These are phyloP conservation scores for Acronicta aceris DNA, from an alignment of 2,888 invertebrate species.

Conservation along the genomic window DNA sequence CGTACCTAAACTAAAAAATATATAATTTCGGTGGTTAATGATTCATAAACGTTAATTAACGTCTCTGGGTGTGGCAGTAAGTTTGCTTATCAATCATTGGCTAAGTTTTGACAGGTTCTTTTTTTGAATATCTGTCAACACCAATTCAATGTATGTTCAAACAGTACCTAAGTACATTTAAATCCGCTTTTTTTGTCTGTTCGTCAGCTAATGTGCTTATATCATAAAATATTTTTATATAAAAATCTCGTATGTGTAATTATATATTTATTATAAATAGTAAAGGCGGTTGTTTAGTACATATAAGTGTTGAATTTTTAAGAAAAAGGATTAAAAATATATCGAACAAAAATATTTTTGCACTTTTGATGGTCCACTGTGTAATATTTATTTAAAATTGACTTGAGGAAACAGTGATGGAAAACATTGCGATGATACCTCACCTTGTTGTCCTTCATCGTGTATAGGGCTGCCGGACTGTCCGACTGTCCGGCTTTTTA, in stretches of 20 bases:
- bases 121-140: too few species aligned
- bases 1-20: too few species aligned
- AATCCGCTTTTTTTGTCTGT: conserved; percentile 4
- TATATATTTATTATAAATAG: conserved; percentile 21
- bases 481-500: too few species aligned
- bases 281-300: conserved; percentile 37
- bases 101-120: not conserved
- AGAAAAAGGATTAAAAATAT: conserved; percentile 40
- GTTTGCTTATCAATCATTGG: not conserved
- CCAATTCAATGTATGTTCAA: not conserved
- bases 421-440: too few species aligned
- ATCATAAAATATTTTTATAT: conserved; percentile 32
- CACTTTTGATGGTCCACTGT: conserved; percentile 34
- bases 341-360: conserved; percentile 51
- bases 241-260: conserved; percentile 19
- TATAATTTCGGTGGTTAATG: not conserved
- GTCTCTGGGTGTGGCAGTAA: not conserved
- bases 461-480: too few species aligned
- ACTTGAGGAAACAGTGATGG: too few species aligned
- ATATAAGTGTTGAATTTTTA: conserved; percentile 57
- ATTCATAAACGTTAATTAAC: not conserved
- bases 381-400: conserved; percentile 25
- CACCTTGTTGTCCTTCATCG: too few species aligned
- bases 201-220: conserved; percentile 30
- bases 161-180: not conserved